Conservation (phyloP, 2,113 vertebrate genomes). For the Pteronura brasiliensis region DNA sequence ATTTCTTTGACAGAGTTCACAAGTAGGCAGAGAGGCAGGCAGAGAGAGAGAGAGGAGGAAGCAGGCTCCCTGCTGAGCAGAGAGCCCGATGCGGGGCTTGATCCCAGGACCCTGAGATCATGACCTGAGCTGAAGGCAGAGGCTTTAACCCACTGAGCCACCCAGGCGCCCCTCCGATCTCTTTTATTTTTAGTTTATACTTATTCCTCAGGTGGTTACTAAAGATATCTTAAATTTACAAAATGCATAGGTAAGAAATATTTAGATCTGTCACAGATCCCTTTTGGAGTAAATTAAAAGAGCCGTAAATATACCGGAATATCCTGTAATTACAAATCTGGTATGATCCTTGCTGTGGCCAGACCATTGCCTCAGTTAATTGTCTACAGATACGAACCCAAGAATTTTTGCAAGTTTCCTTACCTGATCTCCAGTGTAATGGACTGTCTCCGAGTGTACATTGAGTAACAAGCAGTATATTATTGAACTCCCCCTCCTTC, state of each 20-base stretch:
- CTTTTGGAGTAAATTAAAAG: not conserved
- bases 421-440: fast-evolving
- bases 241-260: not conserved
- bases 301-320: fast-evolving
- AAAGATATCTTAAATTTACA: not conserved
- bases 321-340: not conserved
- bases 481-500: fast-evolving
- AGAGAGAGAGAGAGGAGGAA: no score
- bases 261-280: not conserved
- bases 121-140: no score
- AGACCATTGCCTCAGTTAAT: not conserved
- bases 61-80: no score
- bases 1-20: no score
- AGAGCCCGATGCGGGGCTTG: no score
- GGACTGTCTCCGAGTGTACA: fast-evolving
- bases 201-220: not conserved
- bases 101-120: no score
- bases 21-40: no score
- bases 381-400: not conserved
- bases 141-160: no score
- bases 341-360: fast-evolving
- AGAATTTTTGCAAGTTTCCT: not conserved
- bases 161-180: not conserved
- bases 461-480: not conserved
- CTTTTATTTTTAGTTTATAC: not conserved